phyloP scores from a whole-genome alignment of 1,140 invertebrate genomes.

The Drosophila leontia region DNA sequence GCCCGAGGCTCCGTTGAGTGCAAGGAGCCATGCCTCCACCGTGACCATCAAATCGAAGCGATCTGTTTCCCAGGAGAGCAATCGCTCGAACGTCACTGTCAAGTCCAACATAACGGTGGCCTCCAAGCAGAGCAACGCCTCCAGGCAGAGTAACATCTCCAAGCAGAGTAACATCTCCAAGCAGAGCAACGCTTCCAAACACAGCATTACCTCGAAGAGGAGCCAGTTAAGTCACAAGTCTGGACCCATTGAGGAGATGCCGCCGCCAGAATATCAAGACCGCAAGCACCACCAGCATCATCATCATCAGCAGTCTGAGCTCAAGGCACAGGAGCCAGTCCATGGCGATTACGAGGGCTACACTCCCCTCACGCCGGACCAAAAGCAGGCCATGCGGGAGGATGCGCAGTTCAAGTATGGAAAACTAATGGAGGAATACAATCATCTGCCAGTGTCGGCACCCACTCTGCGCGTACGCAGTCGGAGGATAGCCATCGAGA shows the following conservation, averaged over 20 bases:
- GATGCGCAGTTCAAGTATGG: constrained; percentile 36
- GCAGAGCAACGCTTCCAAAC: background rate
- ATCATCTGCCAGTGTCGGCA: constrained; percentile 46
- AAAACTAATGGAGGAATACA: constrained; percentile 45
- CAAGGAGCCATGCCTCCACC: constrained; percentile 21
- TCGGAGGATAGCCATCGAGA: constrained; percentile 35
- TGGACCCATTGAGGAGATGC: constrained; percentile 24
- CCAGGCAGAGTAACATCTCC: background rate
- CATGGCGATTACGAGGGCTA: constrained; percentile 6
- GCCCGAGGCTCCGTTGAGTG: constrained; percentile 18
- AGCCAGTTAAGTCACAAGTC: constrained; percentile 8
- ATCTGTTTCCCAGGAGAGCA: constrained; percentile 31
- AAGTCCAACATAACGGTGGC: constrained; percentile 17
- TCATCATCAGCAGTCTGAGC: background rate
- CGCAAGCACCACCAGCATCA: background rate
- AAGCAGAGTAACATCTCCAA: background rate
- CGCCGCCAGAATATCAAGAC: constrained; percentile 3
- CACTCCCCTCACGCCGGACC: constrained; percentile 3
- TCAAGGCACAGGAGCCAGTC: background rate
- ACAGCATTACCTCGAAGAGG: background rate
- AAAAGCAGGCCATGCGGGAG: constrained; percentile 14
- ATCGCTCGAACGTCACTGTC: constrained; percentile 21
- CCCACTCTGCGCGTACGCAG: constrained; percentile 46
- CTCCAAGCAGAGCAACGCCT: background rate
- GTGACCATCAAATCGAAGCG: constrained; percentile 6